Base-by-base conservation (phyloP, 2,113 vertebrate genomes). In the Gymnogyps californianus region DNA sequence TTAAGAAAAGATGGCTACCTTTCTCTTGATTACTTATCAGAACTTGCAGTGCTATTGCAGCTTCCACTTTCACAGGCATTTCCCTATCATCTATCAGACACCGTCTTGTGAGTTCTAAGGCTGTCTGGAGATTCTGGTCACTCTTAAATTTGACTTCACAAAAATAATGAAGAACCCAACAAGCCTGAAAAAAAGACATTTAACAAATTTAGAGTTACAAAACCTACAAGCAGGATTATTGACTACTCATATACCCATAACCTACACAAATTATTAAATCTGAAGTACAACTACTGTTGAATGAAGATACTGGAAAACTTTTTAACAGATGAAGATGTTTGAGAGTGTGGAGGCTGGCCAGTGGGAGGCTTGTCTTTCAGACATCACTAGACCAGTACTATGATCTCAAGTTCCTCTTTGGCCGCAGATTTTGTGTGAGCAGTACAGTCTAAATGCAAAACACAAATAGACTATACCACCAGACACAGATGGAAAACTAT, bases 111-210 rank as follows among this genome's bases (percentile, higher is more conserved):
- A 99, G 98, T 96, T 99, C 99, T 61, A 99, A 98, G 59, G 99
- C 99, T 6, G 98, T 99, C 98, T 99, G 99, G 77, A 99, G 98
- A 97, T 99, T 99, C 98, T 99, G 99, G 97, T 99, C 99, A 96
- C 98, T 99, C 98, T 99, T 99, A 97, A 99, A 99, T 97, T 99
- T 99, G 62, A 99, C 99, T 98, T 99, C 99, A 83, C 99, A 99
- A 98, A 99, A 99, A 98, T 99, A 99, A 97, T 99, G 99, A 95
- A 99, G 98, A 70, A 99, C 99, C 99, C 99, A 99, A 94, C 99
- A 99, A 96, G 99, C 99, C 99, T 99, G 78, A 20, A 59, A 75
- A 91, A 90, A 20, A 89, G 17, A 89, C 42, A 42, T 4, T 11
- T 11, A 94, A 51, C 57, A 91, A 96, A 93, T 36, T 61, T 36